Base-by-base conservation (phyloP, 2,797 vertebrate species). In the Notolepis coatsorum region DNA sequence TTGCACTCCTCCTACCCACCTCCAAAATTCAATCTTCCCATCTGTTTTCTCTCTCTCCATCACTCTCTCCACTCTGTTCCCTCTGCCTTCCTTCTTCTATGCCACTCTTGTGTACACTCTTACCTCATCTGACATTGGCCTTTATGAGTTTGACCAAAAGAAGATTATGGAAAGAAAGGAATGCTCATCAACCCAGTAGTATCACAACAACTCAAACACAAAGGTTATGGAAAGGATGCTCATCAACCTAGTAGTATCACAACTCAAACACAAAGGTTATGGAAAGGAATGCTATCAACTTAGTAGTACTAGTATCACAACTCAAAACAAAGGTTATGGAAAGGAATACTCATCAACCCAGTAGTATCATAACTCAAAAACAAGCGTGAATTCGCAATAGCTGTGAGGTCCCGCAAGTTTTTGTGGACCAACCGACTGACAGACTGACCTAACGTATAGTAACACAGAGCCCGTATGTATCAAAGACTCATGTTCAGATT, bases 41-140 rank as follows among this genome's bases (percentile, higher is more conserved):
- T 92, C 90, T 93, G 92, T 90, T 93, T 92, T 93, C 83, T 71
- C 78, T 91, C 83, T 88, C 81, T 91, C 80, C 78, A 78, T 87
- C 84, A 79, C 74, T 56, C 56, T 75, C 79, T 33, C n/a, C 48
- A 13, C 45, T 23, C 60, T 71, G n/a, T n/a, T 27, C 25, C 46
- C 38, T 56, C 13, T 41, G 25, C n/a, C n/a, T n/a, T n/a, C n/a
- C n/a, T n/a, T n/a, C n/a, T n/a, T n/a, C 52, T 24, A 4, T 47
- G 45, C 30, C 46, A n/a, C 73, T 35, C 66, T 51, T n/a, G 48
- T 55, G 31, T 51, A 35, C 17, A 53, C 35, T 42, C 31, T 73
- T 43, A 60, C 61, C 64, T 63, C 43, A 43, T 51, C 56, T 65
- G 24, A 75, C 12, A 27, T 59, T 54, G 13, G 39, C 24, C 20